These are phyloP conservation scores for Sula dactylatra DNA, from an alignment of 2,113 vertebrate species.

Conservation along the genomic window DNA sequence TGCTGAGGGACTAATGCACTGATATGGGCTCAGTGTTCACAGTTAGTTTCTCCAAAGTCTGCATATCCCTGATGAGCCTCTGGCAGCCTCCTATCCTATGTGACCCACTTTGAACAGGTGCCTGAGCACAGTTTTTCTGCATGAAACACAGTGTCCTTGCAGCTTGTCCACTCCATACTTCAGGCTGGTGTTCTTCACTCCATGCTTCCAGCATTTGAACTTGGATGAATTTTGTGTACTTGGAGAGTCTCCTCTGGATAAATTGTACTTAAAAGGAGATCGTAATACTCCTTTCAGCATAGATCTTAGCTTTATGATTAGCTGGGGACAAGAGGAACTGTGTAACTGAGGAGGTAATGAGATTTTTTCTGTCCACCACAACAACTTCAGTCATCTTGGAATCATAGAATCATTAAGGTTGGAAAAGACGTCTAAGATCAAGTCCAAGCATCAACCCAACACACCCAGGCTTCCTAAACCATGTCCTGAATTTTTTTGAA, in stretches of 20 bases:
- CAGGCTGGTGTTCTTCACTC: not conserved
- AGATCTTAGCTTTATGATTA: not conserved
- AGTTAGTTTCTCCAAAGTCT: not conserved
- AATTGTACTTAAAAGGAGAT: not conserved
- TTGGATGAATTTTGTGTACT: not conserved
- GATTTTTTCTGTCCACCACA: not conserved
- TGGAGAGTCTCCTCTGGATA: not conserved
- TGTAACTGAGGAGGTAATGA: not conserved
- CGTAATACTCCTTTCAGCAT: not conserved
- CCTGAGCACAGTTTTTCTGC: not conserved
- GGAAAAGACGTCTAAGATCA: no score
- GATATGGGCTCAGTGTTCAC: not conserved
- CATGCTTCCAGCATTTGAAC: not conserved
- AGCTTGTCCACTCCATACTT: not conserved
- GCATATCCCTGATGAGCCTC: not conserved
- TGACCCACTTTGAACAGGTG: not conserved
- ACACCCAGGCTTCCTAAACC: no score
- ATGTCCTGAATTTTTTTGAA: no score
- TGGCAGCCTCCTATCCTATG: not conserved
- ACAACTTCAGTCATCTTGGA: not conserved
- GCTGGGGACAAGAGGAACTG: not conserved
- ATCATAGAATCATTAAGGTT: no score
- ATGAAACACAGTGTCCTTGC: not conserved
- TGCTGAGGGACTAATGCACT: not conserved
- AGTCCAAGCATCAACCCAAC: no score